Base-by-base conservation (phyloP, 2,888 invertebrate species). In the Cinara cedri region DNA sequence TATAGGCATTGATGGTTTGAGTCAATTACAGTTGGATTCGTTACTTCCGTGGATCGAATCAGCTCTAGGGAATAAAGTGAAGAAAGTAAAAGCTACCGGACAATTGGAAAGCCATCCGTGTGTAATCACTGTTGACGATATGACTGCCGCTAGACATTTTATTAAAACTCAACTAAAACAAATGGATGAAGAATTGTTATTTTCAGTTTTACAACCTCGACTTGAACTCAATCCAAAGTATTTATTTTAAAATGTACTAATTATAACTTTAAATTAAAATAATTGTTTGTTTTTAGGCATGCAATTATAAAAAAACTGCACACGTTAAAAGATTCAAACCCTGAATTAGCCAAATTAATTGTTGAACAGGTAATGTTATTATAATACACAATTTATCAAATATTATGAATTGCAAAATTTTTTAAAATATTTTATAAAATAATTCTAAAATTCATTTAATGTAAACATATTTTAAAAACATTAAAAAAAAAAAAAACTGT, bases 101-200 rank as follows among this genome's bases (percentile, higher is more conserved):
- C 90, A 94, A 80, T 87, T 98, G 60, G 95, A 95, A 83, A 89
- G 90, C 1, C 96, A 98, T 87, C 98, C 98, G 0, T 98, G 97
- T 85, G 94, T 97, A 1, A 90, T 98, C 2, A 96, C 96, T 0
- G 96, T 98, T 0, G 94, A 94, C 83, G 97, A 98, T 87, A 97
- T 98, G 96, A 97, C 95, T 0, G 94, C 96, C 1, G 97, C 98
- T 0, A 88, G 98, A 65, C 97, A 98, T 86, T 97, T 98, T 84
- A 91, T 98, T 76, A 90, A 94, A 76, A 96, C 96, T 0, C 95
- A 96, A 84, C 92, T 95, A 74, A 91, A 92, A 83, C 90, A 90
- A 83, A 86, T 95, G 78, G 90, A 91, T 0, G 95, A 97, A 84
- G 95, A 96, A 84, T 92, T 93, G 85, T 90, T 95, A 84, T 95